Conservation (phyloP, 2,797 vertebrate genomes). For the Melanogrammus aeglefinus region DNA sequence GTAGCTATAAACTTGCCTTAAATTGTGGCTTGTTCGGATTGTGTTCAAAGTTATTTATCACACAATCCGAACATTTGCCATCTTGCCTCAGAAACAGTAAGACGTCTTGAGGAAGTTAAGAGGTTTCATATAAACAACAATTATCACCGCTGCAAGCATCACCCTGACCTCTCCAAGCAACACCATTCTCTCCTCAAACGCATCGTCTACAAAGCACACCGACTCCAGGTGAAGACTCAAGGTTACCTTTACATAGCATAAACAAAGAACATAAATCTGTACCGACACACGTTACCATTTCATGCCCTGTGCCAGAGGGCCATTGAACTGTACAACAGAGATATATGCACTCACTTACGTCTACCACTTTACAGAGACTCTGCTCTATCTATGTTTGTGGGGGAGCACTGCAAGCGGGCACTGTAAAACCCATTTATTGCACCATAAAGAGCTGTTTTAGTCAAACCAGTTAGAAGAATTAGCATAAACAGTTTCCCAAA, state of each 20-base stretch:
- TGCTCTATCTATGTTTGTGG: neutral
- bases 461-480: neutral
- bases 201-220: neutral
- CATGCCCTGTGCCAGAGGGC: neutral
- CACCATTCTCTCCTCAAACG: neutral
- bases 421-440: neutral
- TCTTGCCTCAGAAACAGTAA: neutral
- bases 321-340: neutral
- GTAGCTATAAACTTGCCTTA: neutral
- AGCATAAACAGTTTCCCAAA: neutral
- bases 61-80: neutral
- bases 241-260: neutral
- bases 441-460: neutral
- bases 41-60: neutral
- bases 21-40: neutral
- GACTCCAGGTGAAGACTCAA: neutral
- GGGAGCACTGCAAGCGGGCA: neutral
- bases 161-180: no score
- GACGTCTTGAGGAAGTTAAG: neutral
- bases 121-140: neutral
- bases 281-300: neutral
- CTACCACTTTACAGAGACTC: neutral
- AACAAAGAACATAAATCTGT: neutral
- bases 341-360: neutral
- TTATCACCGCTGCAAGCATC: neutral